Evolutionary conservation across 1,140 invertebrate species (phyloP), one percentile per base, ranked within the genome.

Genomic region (Drosophila asahinai): DNA sequence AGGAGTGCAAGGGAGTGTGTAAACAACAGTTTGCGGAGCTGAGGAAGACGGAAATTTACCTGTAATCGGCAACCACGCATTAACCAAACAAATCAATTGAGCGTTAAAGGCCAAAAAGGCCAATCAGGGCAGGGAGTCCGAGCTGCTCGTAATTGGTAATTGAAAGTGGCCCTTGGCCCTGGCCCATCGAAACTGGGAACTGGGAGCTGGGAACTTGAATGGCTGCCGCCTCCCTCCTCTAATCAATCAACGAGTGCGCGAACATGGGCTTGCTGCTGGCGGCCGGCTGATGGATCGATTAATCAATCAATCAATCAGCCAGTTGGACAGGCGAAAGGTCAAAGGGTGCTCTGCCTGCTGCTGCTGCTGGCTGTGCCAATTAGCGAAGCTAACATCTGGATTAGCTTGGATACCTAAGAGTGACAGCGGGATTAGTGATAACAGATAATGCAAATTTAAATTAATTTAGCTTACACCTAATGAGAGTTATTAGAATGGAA

Each of bases 1-100:
- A n/a, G 27, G 30, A 22, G 40, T n/a, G 59, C 38, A 15, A 27
- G 30, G 47, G 38, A 17, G 33, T 60, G 40, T 58, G 38, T 63
- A 12, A 27, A 66, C 38, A 81, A 64, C 82, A 80, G 52, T 77
- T 64, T 33, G 77, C 61, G 30, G 30, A 51, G 73, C 80, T 61
- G 67, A 15, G 72, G 47, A 45, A 49, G 61, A 25, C 62, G 66
- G 66, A 77, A 70, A 68, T 77, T 80, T 74, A 86, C 80, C 84
- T 87, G 83, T 80, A 86, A 86, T 86, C 71, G 80, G 38, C 63
- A 47, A 54, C 33, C 9, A 73, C 76, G 33, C 76, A 83, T 78
- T 78, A 60, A 59, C 77, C 63, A 80, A 81, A 79, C 78, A 81
- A 87, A 87, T 87, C 84, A 87, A 87, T 87, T 84, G 84, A 75